These are phyloP conservation scores for Pterocles gutturalis DNA, from an alignment of 2,113 vertebrate species.

Conservation along the genomic window DNA sequence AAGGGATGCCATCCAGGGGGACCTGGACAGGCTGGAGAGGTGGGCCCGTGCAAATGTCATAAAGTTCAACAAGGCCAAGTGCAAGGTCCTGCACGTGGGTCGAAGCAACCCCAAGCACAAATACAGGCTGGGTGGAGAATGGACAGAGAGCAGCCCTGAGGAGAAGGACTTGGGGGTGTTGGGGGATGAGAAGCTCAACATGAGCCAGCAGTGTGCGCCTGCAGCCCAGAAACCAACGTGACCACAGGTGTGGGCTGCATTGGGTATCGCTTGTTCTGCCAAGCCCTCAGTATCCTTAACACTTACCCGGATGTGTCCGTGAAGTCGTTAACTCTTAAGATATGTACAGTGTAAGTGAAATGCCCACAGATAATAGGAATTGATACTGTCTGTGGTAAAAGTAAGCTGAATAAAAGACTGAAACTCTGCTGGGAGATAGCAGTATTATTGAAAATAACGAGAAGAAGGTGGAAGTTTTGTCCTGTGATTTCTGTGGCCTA, in stretches of 20 bases:
- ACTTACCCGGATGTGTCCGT: accelerated
- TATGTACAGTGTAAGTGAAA: background rate
- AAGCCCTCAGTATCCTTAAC: background rate
- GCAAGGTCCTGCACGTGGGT: too few relatives aligned
- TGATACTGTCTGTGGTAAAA: background rate
- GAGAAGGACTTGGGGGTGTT: too few relatives aligned
- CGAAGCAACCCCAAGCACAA: too few relatives aligned
- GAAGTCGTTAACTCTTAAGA: background rate
- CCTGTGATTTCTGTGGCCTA: background rate
- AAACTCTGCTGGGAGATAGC: background rate
- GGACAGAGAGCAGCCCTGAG: too few relatives aligned
- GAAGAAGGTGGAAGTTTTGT: background rate
- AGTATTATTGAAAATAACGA: background rate
- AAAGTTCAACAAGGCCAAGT: too few relatives aligned
- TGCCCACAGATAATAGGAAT: background rate
- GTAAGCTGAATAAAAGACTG: background rate
- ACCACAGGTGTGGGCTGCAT: background rate
- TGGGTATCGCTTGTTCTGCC: accelerated
- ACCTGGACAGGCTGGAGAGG: too few relatives aligned
- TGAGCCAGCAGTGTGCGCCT: too few relatives aligned
- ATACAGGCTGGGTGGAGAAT: too few relatives aligned
- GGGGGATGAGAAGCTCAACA: too few relatives aligned
- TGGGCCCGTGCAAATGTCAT: too few relatives aligned
- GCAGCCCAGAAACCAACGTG: too few relatives aligned
- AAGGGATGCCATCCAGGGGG: too few relatives aligned